Percentiles rank a stretch among this genome's conserved stretches.
Conservation (phyloP, 2,113 vertebrate genomes). For the Oxyura jamaicensis region DNA sequence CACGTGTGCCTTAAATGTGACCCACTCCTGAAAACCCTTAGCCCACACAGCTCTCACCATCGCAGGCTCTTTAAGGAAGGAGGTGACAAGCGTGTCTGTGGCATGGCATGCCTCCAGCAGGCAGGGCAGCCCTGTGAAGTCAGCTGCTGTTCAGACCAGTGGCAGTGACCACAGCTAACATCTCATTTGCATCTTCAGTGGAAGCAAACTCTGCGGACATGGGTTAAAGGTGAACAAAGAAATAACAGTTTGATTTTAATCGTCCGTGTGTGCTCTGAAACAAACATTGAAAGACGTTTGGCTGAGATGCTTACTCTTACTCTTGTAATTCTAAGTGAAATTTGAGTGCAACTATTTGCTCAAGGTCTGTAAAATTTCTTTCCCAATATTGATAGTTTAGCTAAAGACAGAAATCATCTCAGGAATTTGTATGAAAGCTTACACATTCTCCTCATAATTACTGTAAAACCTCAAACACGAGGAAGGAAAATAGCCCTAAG, state of each 20-base stretch:
- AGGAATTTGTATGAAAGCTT: not conserved
- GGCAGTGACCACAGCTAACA: not conserved
- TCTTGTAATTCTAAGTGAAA: not conserved
- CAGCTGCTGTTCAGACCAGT: not conserved
- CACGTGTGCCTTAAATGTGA: not conserved
- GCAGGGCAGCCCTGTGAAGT: accelerated
- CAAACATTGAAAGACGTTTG: not conserved
- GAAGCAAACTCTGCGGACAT: not conserved
- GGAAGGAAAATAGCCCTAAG: not conserved
- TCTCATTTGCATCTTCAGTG: not conserved
- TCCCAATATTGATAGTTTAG: not conserved
- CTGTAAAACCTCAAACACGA: not conserved
- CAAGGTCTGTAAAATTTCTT: not conserved
- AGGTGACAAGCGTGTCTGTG: accelerated
- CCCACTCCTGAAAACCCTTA: not conserved
- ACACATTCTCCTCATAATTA: not conserved
- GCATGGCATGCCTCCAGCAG: not conserved
- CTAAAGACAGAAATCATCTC: not conserved
- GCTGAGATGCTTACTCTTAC: not conserved
- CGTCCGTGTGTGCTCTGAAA: not conserved
- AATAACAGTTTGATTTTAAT: not conserved
- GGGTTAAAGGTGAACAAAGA: not conserved
- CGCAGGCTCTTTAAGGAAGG: not conserved
- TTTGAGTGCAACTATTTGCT: not conserved
- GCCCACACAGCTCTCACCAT: not conserved